A percentile compares a stretch with the other conserved stretches of the same genome.
Evolutionary conservation across 2,797 vertebrate species (phyloP).

Genomic region (Poeciliopsis gracilis): DNA sequence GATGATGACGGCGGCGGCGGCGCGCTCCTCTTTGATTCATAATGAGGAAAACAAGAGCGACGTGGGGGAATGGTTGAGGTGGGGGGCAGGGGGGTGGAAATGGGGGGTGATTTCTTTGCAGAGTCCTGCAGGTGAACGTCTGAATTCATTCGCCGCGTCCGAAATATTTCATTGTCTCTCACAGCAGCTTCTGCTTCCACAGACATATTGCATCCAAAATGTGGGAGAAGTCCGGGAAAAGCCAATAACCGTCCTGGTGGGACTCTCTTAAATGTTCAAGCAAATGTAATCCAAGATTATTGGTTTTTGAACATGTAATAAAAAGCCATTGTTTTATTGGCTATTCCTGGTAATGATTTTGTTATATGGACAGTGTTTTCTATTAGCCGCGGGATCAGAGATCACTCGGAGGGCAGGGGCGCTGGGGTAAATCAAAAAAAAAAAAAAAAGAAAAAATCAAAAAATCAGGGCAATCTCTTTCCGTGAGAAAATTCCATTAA

Average conservation of each 20-base stretch:
- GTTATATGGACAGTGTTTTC: constrained; percentile 76
- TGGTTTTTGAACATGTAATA: constrained; percentile 81
- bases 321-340: constrained; percentile 81
- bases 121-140: constrained; percentile 47
- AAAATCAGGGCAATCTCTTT: constrained; percentile 75
- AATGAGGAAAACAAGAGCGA: constrained; percentile 52
- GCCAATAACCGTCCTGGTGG: constrained; percentile 65
- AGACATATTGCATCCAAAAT: constrained; percentile 70
- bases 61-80: constrained; percentile 12
- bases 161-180: constrained; percentile 64
- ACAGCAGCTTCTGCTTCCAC: constrained; percentile 42
- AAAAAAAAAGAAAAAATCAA: constrained; percentile 9
- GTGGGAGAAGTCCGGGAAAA: constrained; percentile 61
- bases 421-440: constrained; percentile 68
- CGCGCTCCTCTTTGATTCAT: constrained; percentile 13
- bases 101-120: constrained; percentile 4
- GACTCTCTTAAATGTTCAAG: constrained; percentile 73
- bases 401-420: constrained; percentile 69
- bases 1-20: not conserved
- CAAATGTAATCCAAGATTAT: constrained; percentile 75
- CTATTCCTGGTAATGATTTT: constrained; percentile 75
- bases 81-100: fast-evolving
- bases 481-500: constrained; percentile 81
- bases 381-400: constrained; percentile 77
- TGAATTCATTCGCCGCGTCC: constrained; percentile 50